Evolutionary conservation across 2,113 vertebrate species (phyloP).

Genomic region (Proterorhinus semilunaris): DNA sequence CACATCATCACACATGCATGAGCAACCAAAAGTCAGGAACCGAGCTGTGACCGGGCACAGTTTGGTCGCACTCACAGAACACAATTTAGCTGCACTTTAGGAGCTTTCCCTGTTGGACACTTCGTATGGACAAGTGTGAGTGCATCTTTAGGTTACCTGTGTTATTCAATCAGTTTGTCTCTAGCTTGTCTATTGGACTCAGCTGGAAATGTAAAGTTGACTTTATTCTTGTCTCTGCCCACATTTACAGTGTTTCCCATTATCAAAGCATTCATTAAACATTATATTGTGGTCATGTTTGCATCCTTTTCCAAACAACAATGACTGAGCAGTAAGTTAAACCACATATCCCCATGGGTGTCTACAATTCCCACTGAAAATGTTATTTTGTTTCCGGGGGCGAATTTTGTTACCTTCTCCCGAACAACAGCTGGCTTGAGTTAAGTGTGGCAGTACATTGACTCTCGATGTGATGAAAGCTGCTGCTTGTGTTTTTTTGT

Average conservation of each 20-base stretch:
- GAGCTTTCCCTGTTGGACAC: too few relatives aligned
- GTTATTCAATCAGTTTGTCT: background rate
- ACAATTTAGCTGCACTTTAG: too few relatives aligned
- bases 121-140: too few relatives aligned
- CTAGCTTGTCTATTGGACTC: conserved; percentile 1
- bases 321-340: conserved; percentile 42
- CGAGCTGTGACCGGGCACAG: too few relatives aligned
- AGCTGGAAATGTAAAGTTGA: conserved; percentile 12
- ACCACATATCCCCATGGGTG: conserved; percentile 56
- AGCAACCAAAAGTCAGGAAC: too few relatives aligned
- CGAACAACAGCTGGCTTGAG: conserved; percentile 64
- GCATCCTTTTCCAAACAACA: conserved; percentile 53
- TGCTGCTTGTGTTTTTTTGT: conserved; percentile 53
- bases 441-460: conserved; percentile 43
- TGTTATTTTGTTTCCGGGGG: conserved; percentile 56
- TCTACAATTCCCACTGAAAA: conserved; percentile 50
- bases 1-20: too few relatives aligned
- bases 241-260: conserved; percentile 38
- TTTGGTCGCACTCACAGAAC: too few relatives aligned
- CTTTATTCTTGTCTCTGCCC: conserved; percentile 30
- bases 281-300: conserved; percentile 52
- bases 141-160: conserved; percentile 1
- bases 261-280: conserved; percentile 40
- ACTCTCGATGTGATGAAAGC: conserved; percentile 31
- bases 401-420: conserved; percentile 49